Evolutionary conservation across 2,797 vertebrate species (phyloP).

Genomic region (Sphaeramia orbicularis): DNA sequence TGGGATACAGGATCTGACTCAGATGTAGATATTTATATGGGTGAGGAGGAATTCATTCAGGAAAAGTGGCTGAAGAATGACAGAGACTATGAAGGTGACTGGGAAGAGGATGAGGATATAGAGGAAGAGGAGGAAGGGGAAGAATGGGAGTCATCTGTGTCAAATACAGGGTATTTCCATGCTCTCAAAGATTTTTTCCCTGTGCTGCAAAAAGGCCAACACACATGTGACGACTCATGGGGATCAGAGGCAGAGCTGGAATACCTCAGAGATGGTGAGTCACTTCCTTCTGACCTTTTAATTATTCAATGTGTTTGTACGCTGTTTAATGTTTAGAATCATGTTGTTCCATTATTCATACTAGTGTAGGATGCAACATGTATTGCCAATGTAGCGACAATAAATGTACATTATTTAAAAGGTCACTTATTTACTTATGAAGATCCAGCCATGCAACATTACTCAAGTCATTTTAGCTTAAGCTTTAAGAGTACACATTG

Average conservation of each 20-base stretch:
- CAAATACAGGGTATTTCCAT: constrained; percentile 60
- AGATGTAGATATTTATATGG: constrained; percentile 79
- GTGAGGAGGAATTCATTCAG: constrained; percentile 65
- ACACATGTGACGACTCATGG: constrained; percentile 66
- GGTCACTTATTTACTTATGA: too few species aligned
- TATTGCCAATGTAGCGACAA: too few species aligned
- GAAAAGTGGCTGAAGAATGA: constrained; percentile 56
- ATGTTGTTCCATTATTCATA: too few species aligned
- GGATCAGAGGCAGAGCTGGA: constrained; percentile 88
- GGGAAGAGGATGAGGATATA: constrained; percentile 72
- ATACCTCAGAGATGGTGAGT: constrained; percentile 89
- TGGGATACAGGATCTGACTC: constrained; percentile 64
- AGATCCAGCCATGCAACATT: too few species aligned
- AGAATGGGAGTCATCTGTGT: constrained; percentile 58
- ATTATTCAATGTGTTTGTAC: background rate
- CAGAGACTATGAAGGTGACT: constrained; percentile 75
- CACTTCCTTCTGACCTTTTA: background rate
- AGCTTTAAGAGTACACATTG: too few species aligned
- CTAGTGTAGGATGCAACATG: too few species aligned
- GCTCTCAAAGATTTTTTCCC: constrained; percentile 82
- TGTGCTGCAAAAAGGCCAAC: constrained; percentile 74
- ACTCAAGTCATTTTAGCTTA: too few species aligned
- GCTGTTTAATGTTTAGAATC: background rate
- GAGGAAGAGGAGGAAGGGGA: constrained; percentile 60
- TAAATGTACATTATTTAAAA: too few species aligned